These are phyloP conservation scores for Cantharis lateralis DNA, from an alignment of 2,888 invertebrate species.

Conservation along the genomic window DNA sequence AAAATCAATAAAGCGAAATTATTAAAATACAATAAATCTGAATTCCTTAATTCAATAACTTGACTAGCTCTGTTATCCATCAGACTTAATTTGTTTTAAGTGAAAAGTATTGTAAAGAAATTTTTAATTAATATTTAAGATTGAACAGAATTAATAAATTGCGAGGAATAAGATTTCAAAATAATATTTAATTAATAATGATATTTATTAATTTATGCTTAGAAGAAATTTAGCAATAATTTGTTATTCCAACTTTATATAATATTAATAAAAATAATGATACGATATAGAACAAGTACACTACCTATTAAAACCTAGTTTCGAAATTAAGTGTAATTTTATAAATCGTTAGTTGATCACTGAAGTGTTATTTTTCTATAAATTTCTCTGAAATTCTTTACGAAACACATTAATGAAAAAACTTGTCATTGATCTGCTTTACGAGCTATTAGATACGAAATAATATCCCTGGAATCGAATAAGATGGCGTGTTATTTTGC, in stretches of 20 bases:
- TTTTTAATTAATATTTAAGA: not conserved
- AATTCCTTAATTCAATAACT: not conserved
- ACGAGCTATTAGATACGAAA: not conserved
- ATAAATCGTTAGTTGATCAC: not conserved
- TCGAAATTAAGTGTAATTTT: not conserved
- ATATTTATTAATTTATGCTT: not conserved
- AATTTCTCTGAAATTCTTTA: not conserved
- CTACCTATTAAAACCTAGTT: not conserved
- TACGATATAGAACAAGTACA: not conserved
- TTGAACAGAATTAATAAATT: not conserved
- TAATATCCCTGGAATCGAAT: not conserved
- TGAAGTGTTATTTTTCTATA: not conserved
- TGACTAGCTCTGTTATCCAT: not conserved
- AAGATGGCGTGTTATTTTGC: not conserved
- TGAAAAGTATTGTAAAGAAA: not conserved
- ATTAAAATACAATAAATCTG: not conserved
- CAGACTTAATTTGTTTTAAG: not conserved
- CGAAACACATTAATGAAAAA: not conserved
- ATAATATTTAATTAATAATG: not conserved
- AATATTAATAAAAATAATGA: too few relatives aligned
- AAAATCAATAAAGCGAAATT: not conserved
- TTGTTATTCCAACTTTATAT: not conserved
- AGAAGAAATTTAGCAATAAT: not conserved
- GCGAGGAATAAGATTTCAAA: not conserved
- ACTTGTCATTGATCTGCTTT: not conserved